Percentiles rank a stretch among this genome's conserved stretches.
These are phyloP conservation scores for Cossypha dichroa DNA, from an alignment of 2,797 vertebrate genomes.

Conservation along the genomic window DNA sequence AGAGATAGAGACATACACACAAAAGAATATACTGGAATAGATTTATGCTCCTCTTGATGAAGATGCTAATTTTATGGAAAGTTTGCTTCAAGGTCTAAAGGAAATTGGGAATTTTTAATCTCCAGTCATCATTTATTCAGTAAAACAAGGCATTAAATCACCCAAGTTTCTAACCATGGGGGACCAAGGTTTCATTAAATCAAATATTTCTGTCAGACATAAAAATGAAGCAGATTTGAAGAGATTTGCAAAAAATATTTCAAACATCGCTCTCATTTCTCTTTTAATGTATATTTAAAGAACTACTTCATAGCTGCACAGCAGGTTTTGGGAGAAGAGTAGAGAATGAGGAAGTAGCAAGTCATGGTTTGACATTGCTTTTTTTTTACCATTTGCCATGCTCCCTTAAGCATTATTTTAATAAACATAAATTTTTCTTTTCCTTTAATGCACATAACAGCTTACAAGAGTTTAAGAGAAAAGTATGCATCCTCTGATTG, in stretches of 20 bases:
- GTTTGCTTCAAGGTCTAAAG: background rate
- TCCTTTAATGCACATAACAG: background rate
- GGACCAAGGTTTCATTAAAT: background rate
- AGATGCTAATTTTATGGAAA: background rate
- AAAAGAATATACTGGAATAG: background rate
- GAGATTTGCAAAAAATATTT: conserved; percentile 23
- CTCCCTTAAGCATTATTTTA: background rate
- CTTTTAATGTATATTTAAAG: conserved; percentile 46
- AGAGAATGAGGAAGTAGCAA: conserved; percentile 11
- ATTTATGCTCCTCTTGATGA: background rate
- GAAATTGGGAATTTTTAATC: background rate
- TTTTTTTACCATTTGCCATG: background rate
- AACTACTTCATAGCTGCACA: background rate
- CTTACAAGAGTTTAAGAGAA: background rate
- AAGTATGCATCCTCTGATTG: background rate
- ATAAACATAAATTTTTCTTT: background rate
- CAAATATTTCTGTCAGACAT: conserved; percentile 1
- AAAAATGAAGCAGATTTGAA: background rate
- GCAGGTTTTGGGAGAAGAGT: background rate
- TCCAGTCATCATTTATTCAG: background rate
- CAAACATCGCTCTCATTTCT: background rate
- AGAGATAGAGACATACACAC: background rate
- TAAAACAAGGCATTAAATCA: conserved; percentile 1
- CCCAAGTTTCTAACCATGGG: background rate
- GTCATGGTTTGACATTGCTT: background rate